These are phyloP conservation scores for Ctenochaetus hawaiiensis DNA, from an alignment of 2,797 vertebrate genomes.

Conservation along the genomic window DNA sequence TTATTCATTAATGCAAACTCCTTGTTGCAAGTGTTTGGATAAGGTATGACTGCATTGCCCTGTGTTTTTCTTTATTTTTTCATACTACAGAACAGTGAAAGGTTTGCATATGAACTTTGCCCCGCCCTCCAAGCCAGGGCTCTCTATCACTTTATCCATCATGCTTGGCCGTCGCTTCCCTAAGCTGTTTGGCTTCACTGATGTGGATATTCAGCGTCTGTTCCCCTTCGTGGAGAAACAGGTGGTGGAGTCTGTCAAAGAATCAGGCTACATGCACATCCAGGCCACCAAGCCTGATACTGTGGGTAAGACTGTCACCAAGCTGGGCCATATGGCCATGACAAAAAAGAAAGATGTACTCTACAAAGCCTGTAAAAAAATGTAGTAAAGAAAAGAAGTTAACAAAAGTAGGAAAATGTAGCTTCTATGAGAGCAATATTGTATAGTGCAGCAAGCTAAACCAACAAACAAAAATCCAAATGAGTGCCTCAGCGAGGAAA, in stretches of 20 bases:
- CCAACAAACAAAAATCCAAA: too few relatives aligned
- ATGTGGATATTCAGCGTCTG: conserved; percentile 76
- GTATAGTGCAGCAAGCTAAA: too few relatives aligned
- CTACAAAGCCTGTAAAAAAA: too few relatives aligned
- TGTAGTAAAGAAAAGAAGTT: too few relatives aligned
- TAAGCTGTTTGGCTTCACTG: conserved; percentile 86
- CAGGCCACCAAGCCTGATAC: conserved; percentile 94
- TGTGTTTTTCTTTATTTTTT: background rate
- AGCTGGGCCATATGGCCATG: too few relatives aligned
- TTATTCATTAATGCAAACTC: too few relatives aligned
- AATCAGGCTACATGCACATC: conserved; percentile 92
- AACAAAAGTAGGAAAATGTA: too few relatives aligned
- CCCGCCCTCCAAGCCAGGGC: conserved; percentile 41
- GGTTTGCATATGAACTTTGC: conserved; percentile 89
- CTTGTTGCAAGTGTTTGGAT: background rate
- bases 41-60: background rate
- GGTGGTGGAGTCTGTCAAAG: conserved; percentile 77
- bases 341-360: too few relatives aligned
- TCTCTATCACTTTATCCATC: conserved; percentile 67
- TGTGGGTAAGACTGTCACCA: conserved; percentile 80
- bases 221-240: conserved; percentile 86
- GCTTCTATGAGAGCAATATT: too few relatives aligned
- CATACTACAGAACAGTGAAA: conserved; percentile 80
- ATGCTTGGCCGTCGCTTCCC: conserved; percentile 87
- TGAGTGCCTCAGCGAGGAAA: too few relatives aligned